These are phyloP conservation scores for Phalloptychus januarius DNA, from an alignment of 2,797 vertebrate species.

Conservation along the genomic window DNA sequence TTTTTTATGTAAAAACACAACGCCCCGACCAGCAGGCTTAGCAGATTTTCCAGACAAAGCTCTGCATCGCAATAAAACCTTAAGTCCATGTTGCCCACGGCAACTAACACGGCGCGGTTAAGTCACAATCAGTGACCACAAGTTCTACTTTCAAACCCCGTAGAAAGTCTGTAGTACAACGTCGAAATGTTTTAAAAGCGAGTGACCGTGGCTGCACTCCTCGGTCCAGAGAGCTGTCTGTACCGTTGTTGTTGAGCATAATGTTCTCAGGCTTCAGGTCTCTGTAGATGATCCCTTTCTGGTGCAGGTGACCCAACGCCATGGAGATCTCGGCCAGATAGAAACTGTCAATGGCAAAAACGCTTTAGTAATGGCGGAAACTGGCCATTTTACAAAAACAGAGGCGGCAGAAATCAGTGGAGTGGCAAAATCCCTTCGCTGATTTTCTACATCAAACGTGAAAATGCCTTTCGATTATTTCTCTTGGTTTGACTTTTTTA, in stretches of 20 bases:
- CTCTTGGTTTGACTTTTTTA: background rate
- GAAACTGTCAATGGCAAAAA: conserved; percentile 88
- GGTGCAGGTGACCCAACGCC: conserved; percentile 97
- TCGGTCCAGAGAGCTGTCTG: conserved; percentile 11
- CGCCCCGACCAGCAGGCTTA: background rate
- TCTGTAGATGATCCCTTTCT: conserved; percentile 98
- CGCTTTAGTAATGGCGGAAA: background rate
- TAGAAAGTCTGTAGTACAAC: background rate
- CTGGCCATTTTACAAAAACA: background rate
- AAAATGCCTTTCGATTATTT: background rate
- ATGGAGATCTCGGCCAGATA: conserved; percentile 99
- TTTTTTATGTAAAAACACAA: background rate
- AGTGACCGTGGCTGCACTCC: background rate
- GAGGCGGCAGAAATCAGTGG: background rate
- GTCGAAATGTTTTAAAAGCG: background rate
- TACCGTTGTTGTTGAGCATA: conserved; percentile 98
- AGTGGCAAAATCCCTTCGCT: too few relatives aligned
- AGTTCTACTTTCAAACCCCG: background rate
- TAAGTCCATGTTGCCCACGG: too few relatives aligned
- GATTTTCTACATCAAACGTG: background rate
- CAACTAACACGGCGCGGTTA: background rate
- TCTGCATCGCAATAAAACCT: too few relatives aligned
- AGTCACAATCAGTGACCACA: background rate
- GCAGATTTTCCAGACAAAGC: too few relatives aligned
- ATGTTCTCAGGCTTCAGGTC: conserved; percentile 99